phyloP scores from a whole-genome alignment of 2,797 vertebrate species.

The Microhierax caerulescens region DNA sequence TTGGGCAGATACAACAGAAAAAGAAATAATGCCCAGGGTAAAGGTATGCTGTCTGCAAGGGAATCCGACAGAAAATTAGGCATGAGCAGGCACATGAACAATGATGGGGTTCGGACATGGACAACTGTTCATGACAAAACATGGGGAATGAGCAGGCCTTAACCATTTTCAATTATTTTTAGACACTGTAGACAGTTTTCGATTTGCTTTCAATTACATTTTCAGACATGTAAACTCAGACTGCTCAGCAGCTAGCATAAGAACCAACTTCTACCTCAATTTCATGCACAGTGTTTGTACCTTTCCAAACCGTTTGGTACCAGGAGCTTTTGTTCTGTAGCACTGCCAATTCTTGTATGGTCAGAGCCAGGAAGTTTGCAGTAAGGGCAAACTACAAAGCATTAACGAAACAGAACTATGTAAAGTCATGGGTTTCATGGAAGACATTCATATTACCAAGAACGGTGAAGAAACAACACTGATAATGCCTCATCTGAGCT shows the following conservation, averaged over 20 bases:
- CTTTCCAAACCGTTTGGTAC: not conserved
- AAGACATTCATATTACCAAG: not conserved
- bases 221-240: not conserved
- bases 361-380: not conserved
- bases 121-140: not conserved
- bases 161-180: not conserved
- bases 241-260: not conserved
- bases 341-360: rapidly evolving
- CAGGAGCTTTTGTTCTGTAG: not conserved
- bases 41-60: not conserved
- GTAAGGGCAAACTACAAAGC: rapidly evolving
- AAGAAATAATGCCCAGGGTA: not conserved
- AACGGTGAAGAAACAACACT: not conserved
- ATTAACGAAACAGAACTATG: not conserved
- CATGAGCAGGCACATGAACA: not conserved
- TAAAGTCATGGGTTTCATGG: not conserved
- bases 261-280: not conserved
- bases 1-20: not conserved
- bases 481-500: not conserved
- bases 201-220: not conserved
- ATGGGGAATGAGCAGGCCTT: not conserved
- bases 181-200: not conserved
- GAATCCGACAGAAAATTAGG: not conserved
- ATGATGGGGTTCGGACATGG: not conserved
- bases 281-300: not conserved